A percentile compares a stretch with the other conserved stretches of the same genome.
These are phyloP conservation scores for Tenthredo notha DNA, from an alignment of 2,888 invertebrate species.

Conservation along the genomic window DNA sequence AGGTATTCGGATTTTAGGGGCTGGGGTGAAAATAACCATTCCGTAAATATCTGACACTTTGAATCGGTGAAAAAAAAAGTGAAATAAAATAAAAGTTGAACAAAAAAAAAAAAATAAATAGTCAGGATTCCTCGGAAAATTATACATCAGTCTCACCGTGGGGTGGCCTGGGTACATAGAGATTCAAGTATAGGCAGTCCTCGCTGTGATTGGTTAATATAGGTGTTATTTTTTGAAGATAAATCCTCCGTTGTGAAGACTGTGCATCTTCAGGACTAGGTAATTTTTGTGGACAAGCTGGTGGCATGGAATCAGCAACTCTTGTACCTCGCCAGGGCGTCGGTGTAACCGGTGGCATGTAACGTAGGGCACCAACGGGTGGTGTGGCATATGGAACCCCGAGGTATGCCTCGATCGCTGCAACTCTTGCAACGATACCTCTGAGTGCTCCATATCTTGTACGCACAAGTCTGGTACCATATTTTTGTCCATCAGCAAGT, in stretches of 20 bases:
- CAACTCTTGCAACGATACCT: constrained; percentile 90
- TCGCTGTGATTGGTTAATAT: constrained; percentile 95
- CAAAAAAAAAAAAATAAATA: no score
- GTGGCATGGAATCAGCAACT: constrained; percentile 89
- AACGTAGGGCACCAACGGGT: constrained; percentile 93
- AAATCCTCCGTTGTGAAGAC: constrained; percentile 91
- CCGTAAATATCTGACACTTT: neutral
- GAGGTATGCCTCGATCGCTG: constrained; percentile 94
- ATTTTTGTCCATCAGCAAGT: constrained; percentile 85
- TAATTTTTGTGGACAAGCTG: constrained; percentile 93
- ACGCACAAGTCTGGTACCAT: constrained; percentile 90
- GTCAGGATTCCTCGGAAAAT: neutral
- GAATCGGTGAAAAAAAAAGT: neutral
- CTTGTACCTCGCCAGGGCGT: constrained; percentile 92
- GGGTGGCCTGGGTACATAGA: constrained; percentile 92
- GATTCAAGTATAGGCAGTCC: constrained; percentile 98
- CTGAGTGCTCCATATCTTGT: constrained; percentile 95
- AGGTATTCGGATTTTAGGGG: neutral
- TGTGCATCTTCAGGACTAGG: constrained; percentile 80
- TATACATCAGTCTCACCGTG: constrained; percentile 69
- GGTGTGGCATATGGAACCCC: constrained; percentile 97
- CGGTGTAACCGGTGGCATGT: constrained; percentile 97
- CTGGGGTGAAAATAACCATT: neutral
- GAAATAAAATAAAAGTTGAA: neutral
- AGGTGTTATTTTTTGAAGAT: constrained; percentile 91